Evolutionary conservation across 1,140 invertebrate species (phyloP).

Genomic region (Steinernema feltiae): DNA sequence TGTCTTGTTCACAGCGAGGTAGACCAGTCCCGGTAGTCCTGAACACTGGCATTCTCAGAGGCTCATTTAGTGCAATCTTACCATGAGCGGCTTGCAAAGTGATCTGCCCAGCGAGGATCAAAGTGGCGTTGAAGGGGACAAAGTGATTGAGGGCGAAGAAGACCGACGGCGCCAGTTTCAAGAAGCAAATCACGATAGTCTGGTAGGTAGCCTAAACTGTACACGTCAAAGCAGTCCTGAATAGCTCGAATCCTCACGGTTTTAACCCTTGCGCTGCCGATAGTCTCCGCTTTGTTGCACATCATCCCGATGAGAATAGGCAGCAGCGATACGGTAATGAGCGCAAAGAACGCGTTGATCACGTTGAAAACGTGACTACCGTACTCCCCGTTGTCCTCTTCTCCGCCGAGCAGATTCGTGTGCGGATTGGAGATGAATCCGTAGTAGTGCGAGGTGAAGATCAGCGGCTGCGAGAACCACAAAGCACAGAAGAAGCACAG

Average conservation of each 20-base stretch:
- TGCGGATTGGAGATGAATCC: background rate
- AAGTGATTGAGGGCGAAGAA: background rate
- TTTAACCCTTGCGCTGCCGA: no score
- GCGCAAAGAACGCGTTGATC: background rate
- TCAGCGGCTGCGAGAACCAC: background rate
- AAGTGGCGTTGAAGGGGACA: background rate
- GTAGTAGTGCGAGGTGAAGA: background rate
- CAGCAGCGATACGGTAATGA: no score
- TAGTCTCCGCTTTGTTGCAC: no score
- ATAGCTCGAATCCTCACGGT: background rate
- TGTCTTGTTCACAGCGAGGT: background rate
- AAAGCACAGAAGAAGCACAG: background rate
- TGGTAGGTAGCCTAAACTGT: no score
- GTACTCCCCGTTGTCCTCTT: background rate
- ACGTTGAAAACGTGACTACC: background rate
- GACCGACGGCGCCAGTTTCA: background rate
- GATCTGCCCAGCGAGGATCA: background rate
- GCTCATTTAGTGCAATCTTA: background rate
- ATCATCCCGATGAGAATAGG: no score
- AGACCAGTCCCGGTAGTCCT: background rate
- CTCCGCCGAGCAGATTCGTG: background rate
- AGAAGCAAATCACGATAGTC: background rate
- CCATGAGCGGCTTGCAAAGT: background rate
- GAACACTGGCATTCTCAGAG: background rate
- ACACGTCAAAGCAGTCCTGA: no score